Conservation (phyloP, 2,797 vertebrate species). For the Sebastiscus albofasciatus region DNA sequence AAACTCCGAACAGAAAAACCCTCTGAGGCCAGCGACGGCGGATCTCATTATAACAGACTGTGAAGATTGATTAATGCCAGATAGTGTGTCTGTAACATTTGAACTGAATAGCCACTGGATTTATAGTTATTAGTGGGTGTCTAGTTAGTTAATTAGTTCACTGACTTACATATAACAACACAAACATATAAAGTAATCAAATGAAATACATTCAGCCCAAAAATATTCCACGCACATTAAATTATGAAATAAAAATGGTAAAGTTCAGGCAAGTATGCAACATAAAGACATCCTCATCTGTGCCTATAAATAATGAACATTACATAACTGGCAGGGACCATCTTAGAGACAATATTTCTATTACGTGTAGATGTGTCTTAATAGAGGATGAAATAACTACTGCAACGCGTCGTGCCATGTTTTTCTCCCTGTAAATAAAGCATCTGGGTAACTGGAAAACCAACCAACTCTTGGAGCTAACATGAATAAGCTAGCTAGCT, state of each 20-base stretch:
- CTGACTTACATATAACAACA: background rate
- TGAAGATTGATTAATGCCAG: background rate
- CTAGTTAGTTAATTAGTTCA: background rate
- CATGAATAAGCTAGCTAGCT: background rate
- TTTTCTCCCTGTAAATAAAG: too few species aligned
- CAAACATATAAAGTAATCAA: background rate
- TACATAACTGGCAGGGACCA: too few species aligned
- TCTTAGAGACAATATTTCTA: too few species aligned
- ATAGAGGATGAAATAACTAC: too few species aligned
- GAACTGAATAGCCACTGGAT: too few species aligned
- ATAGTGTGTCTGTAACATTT: background rate
- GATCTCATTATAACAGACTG: background rate
- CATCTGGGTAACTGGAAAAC: too few species aligned
- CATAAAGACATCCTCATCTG: background rate
- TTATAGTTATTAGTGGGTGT: background rate
- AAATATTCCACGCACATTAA: too few species aligned
- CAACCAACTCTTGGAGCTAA: background rate
- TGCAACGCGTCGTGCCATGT: too few species aligned
- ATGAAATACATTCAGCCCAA: background rate
- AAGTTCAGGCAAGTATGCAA: background rate
- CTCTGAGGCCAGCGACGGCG: background rate
- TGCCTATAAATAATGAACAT: too few species aligned
- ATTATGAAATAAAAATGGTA: background rate
- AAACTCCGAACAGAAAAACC: background rate
- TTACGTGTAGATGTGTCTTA: too few species aligned